Conservation (phyloP, 2,113 vertebrate species). For the Sceloporus tristichus region DNA sequence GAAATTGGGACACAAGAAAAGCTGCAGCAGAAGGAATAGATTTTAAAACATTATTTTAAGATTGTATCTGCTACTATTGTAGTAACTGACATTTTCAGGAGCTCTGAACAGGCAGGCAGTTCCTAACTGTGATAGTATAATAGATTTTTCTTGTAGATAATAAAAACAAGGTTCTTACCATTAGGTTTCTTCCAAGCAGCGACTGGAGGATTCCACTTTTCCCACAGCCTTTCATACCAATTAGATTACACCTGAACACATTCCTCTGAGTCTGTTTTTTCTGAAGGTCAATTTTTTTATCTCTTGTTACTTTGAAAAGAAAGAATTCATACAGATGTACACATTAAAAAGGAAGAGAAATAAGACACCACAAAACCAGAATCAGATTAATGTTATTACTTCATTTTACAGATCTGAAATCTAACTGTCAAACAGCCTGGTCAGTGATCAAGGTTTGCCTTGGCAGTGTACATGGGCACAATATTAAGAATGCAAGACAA, state of each 20-base stretch:
- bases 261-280: conserved; percentile 98
- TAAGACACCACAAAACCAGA: background rate
- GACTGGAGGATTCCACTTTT: conserved; percentile 95
- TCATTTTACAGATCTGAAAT: background rate
- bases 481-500: background rate
- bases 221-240: conserved; percentile 89
- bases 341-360: background rate
- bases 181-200: conserved; percentile 91
- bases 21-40: background rate
- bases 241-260: conserved; percentile 94
- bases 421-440: background rate
- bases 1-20: background rate
- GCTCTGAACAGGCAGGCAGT: background rate
- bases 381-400: background rate
- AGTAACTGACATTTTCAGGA: background rate
- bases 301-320: conserved; percentile 89
- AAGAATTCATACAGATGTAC: background rate
- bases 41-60: background rate
- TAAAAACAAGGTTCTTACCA: conserved; percentile 76
- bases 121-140: conserved; percentile 11
- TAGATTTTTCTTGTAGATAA: background rate
- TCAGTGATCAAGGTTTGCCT: background rate
- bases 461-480: background rate
- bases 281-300: conserved; percentile 98
- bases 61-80: background rate